phyloP scores from a whole-genome alignment of 92 coral and sea anemone genomes.

The Palythoa grandiflora region DNA sequence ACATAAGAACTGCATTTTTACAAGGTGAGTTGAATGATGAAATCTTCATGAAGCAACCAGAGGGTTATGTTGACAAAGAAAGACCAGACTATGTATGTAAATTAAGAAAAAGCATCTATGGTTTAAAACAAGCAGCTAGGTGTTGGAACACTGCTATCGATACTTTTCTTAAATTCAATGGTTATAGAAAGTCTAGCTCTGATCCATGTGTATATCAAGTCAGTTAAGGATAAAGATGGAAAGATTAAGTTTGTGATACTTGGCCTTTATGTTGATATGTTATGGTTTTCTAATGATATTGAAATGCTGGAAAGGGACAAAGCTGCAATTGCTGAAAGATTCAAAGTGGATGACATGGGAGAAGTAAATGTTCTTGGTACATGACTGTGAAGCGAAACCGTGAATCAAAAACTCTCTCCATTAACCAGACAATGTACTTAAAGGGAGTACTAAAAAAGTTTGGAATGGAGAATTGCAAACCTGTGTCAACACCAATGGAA shows the following conservation, averaged over 20 bases:
- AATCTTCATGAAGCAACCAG: constrained; percentile 46
- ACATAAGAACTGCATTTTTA: too few relatives aligned
- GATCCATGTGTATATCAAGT: constrained; percentile 43
- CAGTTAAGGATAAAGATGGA: neutral
- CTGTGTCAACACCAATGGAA: constrained; percentile 52
- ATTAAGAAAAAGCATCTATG: constrained; percentile 58
- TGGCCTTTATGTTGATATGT: constrained; percentile 22
- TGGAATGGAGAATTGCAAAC: constrained; percentile 40
- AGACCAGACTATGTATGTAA: neutral
- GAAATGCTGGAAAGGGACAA: constrained; percentile 37
- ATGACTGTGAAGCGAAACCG: constrained; percentile 44
- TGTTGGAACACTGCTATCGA: constrained; percentile 65
- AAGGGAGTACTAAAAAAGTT: constrained; percentile 50
- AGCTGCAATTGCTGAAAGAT: constrained; percentile 21
- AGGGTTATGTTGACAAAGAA: constrained; percentile 8
- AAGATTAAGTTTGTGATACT: constrained; percentile 40
- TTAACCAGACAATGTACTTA: constrained; percentile 48
- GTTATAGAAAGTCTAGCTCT: constrained; percentile 58
- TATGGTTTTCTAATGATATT: constrained; percentile 18
- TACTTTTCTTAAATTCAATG: constrained; percentile 52
- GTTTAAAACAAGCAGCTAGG: constrained; percentile 66
- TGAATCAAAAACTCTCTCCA: constrained; percentile 42
- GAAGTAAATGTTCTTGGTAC: constrained; percentile 51
- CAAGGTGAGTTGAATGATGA: constrained; percentile 23
- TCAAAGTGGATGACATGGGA: neutral